Percentiles rank a stretch among this genome's conserved stretches.
Evolutionary conservation across 2,888 invertebrate genomes (phyloP).

Genomic region (Cyclophora punctaria): DNA sequence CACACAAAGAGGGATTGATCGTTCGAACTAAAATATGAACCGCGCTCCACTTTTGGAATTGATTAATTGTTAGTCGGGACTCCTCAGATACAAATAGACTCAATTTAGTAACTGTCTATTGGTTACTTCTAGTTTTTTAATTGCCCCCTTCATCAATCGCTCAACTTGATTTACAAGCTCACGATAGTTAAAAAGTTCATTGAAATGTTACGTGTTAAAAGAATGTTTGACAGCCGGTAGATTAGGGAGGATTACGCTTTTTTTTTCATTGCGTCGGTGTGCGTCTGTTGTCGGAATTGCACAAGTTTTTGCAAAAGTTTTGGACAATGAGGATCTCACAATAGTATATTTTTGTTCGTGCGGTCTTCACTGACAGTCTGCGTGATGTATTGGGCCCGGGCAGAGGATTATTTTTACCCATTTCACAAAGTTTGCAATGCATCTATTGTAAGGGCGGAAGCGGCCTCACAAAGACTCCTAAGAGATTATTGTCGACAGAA

Average conservation of each 20-base stretch:
- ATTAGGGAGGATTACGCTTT: slow-evolving; percentile 27
- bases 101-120: slow-evolving; percentile 49
- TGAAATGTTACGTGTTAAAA: slow-evolving; percentile 31
- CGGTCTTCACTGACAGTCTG: slow-evolving; percentile 69
- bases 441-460: slow-evolving; percentile 69
- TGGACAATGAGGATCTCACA: slow-evolving; percentile 62
- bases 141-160: slow-evolving; percentile 45
- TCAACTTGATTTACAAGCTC: slow-evolving; percentile 40
- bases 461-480: slow-evolving; percentile 59
- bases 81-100: slow-evolving; percentile 38
- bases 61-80: slow-evolving; percentile 65
- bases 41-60: slow-evolving; percentile 59
- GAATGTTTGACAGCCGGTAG: slow-evolving; percentile 26
- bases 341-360: slow-evolving; percentile 72
- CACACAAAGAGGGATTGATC: slow-evolving; percentile 70
- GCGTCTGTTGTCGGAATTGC: slow-evolving; percentile 63
- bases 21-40: slow-evolving; percentile 58
- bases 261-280: slow-evolving; percentile 35
- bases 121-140: slow-evolving; percentile 50
- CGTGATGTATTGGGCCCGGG: slow-evolving; percentile 70
- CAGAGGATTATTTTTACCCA: slow-evolving; percentile 72
- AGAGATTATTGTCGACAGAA: slow-evolving; percentile 56
- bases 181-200: slow-evolving; percentile 15
- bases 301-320: slow-evolving; percentile 68
- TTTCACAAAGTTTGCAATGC: slow-evolving; percentile 72